Percentiles rank a stretch among this genome's conserved stretches.
phyloP scores from a whole-genome alignment of 2,888 invertebrate genomes.

The Diplolepis rosae region DNA sequence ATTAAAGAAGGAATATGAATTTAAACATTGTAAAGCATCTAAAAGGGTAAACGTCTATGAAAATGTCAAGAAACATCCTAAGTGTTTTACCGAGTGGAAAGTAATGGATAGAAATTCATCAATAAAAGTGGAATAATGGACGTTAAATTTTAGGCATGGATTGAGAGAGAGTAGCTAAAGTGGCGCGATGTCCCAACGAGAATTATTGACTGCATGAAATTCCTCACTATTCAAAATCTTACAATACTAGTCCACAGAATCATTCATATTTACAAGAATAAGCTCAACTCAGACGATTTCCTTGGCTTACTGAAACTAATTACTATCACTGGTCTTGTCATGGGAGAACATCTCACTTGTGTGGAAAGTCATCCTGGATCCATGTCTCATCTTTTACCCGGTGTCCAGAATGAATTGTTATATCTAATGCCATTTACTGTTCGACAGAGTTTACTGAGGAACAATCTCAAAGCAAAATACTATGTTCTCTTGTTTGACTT shows the following conservation, averaged over 20 bases:
- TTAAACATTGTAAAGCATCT: conserved; percentile 33
- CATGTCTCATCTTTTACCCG: conserved; percentile 14
- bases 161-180: conserved; percentile 29
- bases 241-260: conserved; percentile 15
- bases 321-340: background rate
- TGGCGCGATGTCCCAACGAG: conserved; percentile 26
- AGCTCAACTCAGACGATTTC: conserved; percentile 5
- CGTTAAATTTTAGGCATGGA: background rate
- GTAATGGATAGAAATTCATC: conserved; percentile 20
- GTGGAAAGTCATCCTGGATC: conserved; percentile 27
- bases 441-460: conserved; percentile 20
- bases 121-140: conserved; percentile 4
- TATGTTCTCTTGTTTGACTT: conserved; percentile 34
- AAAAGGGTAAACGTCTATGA: conserved; percentile 7
- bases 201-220: conserved; percentile 33
- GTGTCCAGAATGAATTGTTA: conserved; percentile 31
- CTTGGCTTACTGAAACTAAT: conserved; percentile 24
- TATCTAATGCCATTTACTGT: conserved; percentile 29
- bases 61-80: conserved; percentile 19
- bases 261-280: background rate
- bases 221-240: conserved; percentile 30
- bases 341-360: conserved; percentile 1
- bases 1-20: conserved; percentile 28
- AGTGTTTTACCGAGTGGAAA: conserved; percentile 22
- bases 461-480: conserved; percentile 27